A percentile compares a stretch with the other conserved stretches of the same genome.
Conservation (phyloP, 2,113 vertebrate species). For the Nymphicus hollandicus region DNA sequence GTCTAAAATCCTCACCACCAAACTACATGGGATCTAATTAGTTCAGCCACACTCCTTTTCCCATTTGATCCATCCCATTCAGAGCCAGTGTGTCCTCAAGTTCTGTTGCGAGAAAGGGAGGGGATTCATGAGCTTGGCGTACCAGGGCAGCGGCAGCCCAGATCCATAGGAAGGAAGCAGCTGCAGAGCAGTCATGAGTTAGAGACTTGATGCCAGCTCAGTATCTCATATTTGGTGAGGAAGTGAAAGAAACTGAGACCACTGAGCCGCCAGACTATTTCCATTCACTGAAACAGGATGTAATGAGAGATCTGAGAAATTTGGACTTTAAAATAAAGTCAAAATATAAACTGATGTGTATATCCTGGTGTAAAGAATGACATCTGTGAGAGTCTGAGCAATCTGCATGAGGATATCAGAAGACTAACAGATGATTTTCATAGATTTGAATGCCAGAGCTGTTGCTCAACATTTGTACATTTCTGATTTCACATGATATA, state of each 20-base stretch:
- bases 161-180: background rate
- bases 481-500: conserved; percentile 46
- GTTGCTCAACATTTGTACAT: conserved; percentile 30
- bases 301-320: conserved; percentile 37
- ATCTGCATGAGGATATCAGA: background rate
- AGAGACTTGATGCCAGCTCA: background rate
- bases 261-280: background rate
- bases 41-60: background rate
- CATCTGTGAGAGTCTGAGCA: conserved; percentile 10
- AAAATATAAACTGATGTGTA: conserved; percentile 12
- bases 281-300: background rate
- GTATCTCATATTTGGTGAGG: background rate
- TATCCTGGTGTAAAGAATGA: conserved; percentile 27
- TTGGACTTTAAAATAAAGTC: background rate
- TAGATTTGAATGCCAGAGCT: conserved; percentile 16
- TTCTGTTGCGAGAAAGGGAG: background rate
- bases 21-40: background rate
- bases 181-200: background rate
- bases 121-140: accelerated
- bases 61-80: background rate
- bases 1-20: background rate
- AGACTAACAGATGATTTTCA: conserved; percentile 32
- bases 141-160: background rate
- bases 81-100: background rate
- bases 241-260: conserved; percentile 23